Base-by-base conservation (phyloP, 92 coral and sea anemone genomes). In the Scolanthus callimorphus region DNA sequence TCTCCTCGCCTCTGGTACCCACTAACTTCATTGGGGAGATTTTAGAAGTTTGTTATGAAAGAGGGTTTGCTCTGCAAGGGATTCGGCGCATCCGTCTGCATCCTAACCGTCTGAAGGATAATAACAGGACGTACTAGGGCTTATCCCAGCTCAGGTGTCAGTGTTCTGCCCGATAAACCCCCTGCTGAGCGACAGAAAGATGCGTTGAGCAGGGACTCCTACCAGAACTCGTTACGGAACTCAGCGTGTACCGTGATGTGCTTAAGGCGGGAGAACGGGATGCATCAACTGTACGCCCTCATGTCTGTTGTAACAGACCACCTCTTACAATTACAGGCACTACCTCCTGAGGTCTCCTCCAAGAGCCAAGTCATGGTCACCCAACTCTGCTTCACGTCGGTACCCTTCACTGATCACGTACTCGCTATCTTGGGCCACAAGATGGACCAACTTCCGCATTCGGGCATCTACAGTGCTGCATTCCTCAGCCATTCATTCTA, bases 1-100 rank as follows among this genome's bases (percentile, higher is more conserved):
- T 89, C 46, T 39, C 77, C 12, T 94, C 99, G 15, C 99, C 96
- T 3, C 63, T 85, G 0, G 81, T 94, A 38, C 90, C 96, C 9
- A 74, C 85, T 1, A 73, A 73, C 51, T 84, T 62, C 34, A 37
- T 89, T 30, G 99, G 99, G n/a, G 41, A 31, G 38, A 56, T 94
- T 17, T 39, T 94, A 57, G 70, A 68, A 49, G 26, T 62, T 46
- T 94, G 99, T 77, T 49, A 57, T 25, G 66, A 67, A 17, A 80
- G 89, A 26, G 96, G 99, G 25, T 94, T 88, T 25, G 47, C 72
- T 1, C 49, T 81, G 25, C 87, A 81, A 21, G 96, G 96, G 0
- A 65, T 84, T 29, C 71, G 88, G 31, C 79, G 99, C 22, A 59
- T 69, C 41, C 75, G 78, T 3, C 69, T 94, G 55, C 68, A 55